Evolutionary conservation across 2,888 invertebrate genomes (phyloP).

Genomic region (Chrysolina americana): DNA sequence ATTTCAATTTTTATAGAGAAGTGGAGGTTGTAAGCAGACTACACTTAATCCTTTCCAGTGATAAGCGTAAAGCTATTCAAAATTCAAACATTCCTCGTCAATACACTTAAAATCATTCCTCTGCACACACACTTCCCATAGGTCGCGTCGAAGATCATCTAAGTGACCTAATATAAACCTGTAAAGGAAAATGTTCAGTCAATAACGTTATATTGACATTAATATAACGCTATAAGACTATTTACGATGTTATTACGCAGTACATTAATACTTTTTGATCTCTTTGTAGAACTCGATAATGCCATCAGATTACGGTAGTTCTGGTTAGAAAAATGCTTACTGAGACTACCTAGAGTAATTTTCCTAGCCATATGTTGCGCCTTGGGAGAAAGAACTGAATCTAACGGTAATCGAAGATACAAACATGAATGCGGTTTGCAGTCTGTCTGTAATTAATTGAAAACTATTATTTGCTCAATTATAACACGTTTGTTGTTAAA

Average conservation of each 20-base stretch:
- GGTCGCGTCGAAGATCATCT: neutral
- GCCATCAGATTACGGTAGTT: conserved; percentile 25
- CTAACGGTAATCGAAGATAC: conserved; percentile 21
- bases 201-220: conserved; percentile 8
- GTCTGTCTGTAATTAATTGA: neutral
- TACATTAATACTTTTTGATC: conserved; percentile 12
- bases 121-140: neutral
- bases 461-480: conserved; percentile 13
- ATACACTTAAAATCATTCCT: too few relatives aligned
- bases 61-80: neutral
- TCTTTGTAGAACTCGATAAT: conserved; percentile 17
- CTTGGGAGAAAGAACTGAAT: conserved; percentile 27
- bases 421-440: conserved; percentile 8
- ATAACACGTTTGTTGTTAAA: neutral
- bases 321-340: conserved; percentile 13
- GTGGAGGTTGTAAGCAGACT: too few relatives aligned
- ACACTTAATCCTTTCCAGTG: too few relatives aligned
- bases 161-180: neutral
- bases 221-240: conserved; percentile 10
- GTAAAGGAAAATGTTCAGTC: neutral
- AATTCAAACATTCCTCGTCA: neutral
- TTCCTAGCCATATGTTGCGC: conserved; percentile 30
- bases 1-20: too few relatives aligned
- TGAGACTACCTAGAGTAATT: conserved; percentile 16
- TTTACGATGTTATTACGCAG: conserved; percentile 10